Base-by-base conservation (phyloP, 2,888 invertebrate species). In the Ceriagrion tenellum region DNA sequence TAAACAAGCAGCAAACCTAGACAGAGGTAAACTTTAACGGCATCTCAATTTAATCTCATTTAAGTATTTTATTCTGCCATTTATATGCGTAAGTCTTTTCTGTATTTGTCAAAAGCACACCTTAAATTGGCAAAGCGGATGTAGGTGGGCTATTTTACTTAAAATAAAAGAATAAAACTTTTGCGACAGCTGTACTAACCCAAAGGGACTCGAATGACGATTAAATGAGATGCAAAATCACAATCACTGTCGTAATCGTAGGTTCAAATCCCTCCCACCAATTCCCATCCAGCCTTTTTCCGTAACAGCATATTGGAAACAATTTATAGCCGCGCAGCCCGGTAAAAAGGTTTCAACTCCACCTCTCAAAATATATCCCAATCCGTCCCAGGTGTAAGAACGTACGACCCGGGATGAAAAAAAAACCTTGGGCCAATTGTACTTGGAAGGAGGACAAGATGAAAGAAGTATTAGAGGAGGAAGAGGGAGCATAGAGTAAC, bases 351-450 rank as follows among this genome's bases (percentile, higher is more conserved):
- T 40, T 35, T 30, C 35, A 40, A 35, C 88, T 12, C 20, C 88
- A 1, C 47, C 56, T 8, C 35, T 88, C 35, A 88, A 69, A 69
- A 69, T 23, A 69, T 69, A 26, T 23, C n/a, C 55, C 47, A 55
- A 40, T n/a, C 89, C 89, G 89, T 89, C 47, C 26, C 89, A 89
- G 89, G 89, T 89, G 89, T 55, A 47, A 12, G 55, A 55, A 89
- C 47, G 55, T 89, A 89, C 89, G 23, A 26, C 55, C 55, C 47
- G 20, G 12, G 0, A 89, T 55, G 6, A 89, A 89, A 89, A 23
- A 55, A n/a, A n/a, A n/a, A n/a, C n/a, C n/a, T n/a, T 16, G 55
- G 55, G 55, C 10, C 0, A 89, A 89, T 40, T 35, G 88, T 16
- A 88, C 56, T 56, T 56, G 56, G 40, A 55, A 12, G 30, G 55